Evolutionary conservation across 30 jellyfish, hydroid and myxozoan genomes (phyloP), one percentile per base, ranked within the genome.

Genomic region (Phacellophora camtschatica): DNA sequence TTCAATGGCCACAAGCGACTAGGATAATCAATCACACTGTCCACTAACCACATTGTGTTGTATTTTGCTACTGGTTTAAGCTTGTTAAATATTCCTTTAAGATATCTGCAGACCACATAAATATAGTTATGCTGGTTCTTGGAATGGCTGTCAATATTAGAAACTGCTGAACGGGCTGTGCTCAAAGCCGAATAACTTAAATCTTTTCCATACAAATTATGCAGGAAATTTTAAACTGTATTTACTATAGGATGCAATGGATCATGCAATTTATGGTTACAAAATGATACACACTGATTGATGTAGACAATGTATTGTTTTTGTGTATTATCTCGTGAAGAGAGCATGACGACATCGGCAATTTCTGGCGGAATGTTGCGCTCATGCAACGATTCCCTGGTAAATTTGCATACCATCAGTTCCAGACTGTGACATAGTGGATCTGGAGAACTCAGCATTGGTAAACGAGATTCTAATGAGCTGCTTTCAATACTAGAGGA

Each of bases 281-380:
- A 72, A 72, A 45, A 72, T 56, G 46, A 29, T 29, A 5, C 15
- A 81, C 79, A 72, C 50, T 72, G 33, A 27, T 23, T 24, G 34
- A 72, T 16, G 74, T 72, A 72, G n/a, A n/a, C n/a, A n/a, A n/a
- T n/a, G n/a, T n/a, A n/a, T n/a, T n/a, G n/a, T n/a, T n/a, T n/a
- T n/a, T n/a, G n/a, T n/a, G n/a, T n/a, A n/a, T n/a, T n/a, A n/a
- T n/a, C n/a, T n/a, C n/a, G n/a, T n/a, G n/a, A n/a, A n/a, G n/a
- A n/a, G n/a, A n/a, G n/a, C n/a, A n/a, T n/a, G n/a, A n/a, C n/a
- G 86, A 64, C 58, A 36, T 46, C 79, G 77, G 77, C 86, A 45
- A 50, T 72, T 46, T 29, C 72, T 31, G 78, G 33, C 46, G 76
- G 50, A 30, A 72, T 50, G 9, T 56, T 46, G 77, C 35, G 31